These are phyloP conservation scores for Pseudomyrmex pallidus DNA, from an alignment of 1,140 invertebrate genomes.

Conservation along the genomic window DNA sequence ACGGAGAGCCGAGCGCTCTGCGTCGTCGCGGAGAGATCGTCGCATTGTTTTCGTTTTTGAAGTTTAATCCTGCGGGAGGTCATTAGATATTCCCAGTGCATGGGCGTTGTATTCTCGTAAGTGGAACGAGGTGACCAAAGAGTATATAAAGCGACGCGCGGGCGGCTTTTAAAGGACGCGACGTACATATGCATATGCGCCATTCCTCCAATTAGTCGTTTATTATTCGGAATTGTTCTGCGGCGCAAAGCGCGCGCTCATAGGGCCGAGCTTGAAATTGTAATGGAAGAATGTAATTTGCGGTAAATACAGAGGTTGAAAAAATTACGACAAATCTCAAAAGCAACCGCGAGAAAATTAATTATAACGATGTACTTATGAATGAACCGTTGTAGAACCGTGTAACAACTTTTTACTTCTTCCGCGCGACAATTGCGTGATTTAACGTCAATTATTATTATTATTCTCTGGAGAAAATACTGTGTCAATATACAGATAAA, in stretches of 20 bases:
- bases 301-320: constrained; percentile 6
- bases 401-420: background rate
- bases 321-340: constrained; percentile 23
- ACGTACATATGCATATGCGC: background rate
- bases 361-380: background rate
- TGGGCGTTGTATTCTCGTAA: constrained; percentile 28
- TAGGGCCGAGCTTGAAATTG: background rate
- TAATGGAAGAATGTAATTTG: constrained; percentile 43
- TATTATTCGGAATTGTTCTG: constrained; percentile 53
- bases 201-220: constrained; percentile 55
- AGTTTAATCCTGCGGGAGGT: constrained; percentile 51
- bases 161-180: constrained; percentile 31
- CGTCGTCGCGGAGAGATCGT: constrained; percentile 29
- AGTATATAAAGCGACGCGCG: constrained; percentile 35
- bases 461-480: background rate
- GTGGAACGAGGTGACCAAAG: constrained; percentile 50
- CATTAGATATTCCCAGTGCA: constrained; percentile 57
- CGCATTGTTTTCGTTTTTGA: constrained; percentile 49
- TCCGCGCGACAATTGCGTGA: no score
- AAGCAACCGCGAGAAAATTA: background rate
- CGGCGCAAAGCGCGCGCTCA: background rate
- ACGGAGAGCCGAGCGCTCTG: constrained; percentile 16
- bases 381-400: no score
- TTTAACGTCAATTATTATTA: background rate
- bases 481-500: no score